Evolutionary conservation across 2,797 vertebrate species (phyloP).

Genomic region (Xerus rutilus): DNA sequence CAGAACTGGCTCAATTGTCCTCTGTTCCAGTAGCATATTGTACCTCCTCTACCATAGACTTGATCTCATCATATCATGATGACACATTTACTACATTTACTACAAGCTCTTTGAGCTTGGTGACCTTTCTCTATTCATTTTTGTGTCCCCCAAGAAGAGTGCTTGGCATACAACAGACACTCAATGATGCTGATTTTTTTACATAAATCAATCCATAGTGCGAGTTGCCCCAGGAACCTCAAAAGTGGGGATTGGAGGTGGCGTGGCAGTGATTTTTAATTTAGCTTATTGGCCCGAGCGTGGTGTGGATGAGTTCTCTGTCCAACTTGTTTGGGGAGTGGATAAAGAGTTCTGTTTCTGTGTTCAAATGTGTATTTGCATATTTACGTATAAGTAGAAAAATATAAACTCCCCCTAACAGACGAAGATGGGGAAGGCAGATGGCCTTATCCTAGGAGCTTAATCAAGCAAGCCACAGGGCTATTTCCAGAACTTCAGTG

Average conservation of each 20-base stretch:
- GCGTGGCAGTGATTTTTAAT: background rate
- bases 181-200: background rate
- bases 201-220: background rate
- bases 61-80: background rate
- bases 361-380: background rate
- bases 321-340: background rate
- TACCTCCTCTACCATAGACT: background rate
- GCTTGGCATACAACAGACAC: background rate
- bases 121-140: background rate
- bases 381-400: slow-evolving; percentile 34
- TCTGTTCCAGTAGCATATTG: background rate
- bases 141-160: background rate
- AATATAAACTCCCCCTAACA: background rate
- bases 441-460: background rate
- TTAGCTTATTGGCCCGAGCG: background rate
- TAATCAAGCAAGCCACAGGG: slow-evolving; percentile 31
- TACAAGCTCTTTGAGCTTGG: background rate
- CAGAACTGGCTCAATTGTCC: background rate
- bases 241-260: background rate
- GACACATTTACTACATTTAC: background rate
- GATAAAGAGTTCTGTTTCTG: background rate
- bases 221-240: background rate
- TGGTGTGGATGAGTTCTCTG: background rate
- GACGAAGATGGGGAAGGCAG: background rate
- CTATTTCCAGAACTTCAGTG: slow-evolving; percentile 63